A percentile compares a stretch with the other conserved stretches of the same genome.
phyloP scores from a whole-genome alignment of 2,797 vertebrate species.

The Mus spretus region DNA sequence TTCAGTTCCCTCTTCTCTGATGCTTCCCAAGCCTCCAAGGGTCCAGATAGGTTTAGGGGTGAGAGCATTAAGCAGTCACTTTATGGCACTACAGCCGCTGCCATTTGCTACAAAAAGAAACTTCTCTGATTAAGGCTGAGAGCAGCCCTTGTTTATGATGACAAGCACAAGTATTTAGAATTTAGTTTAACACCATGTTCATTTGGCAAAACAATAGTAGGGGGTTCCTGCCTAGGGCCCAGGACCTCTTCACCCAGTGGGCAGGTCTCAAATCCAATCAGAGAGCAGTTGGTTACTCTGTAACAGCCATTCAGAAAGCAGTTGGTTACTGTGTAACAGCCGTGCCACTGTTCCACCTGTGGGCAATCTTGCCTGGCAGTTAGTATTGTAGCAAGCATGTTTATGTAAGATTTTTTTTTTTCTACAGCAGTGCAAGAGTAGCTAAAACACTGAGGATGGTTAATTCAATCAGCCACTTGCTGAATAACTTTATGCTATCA shows the following conservation, averaged over 20 bases:
- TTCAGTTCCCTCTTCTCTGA: too few relatives aligned
- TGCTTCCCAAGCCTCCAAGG: background rate
- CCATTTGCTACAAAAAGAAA: too few relatives aligned
- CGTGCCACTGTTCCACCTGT: background rate
- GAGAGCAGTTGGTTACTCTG: too few relatives aligned
- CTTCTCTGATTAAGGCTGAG: background rate
- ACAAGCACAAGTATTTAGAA: background rate
- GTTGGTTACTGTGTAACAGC: background rate
- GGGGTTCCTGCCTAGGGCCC: background rate
- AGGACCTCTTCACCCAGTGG: background rate
- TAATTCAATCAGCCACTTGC: background rate
- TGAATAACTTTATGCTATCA: background rate
- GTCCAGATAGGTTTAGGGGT: background rate
- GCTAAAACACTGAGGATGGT: background rate
- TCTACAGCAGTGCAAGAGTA: background rate
- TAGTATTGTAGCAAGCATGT: background rate
- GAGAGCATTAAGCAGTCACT: background rate
- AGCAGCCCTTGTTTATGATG: background rate
- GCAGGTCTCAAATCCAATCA: too few relatives aligned
- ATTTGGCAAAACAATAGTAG: background rate
- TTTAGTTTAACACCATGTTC: background rate
- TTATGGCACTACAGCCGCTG: background rate
- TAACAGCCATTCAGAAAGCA: background rate
- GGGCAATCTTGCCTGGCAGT: background rate
- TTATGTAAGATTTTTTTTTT: background rate